Conservation (phyloP, 2,113 vertebrate genomes). For the Odocoileus virginianus region DNA sequence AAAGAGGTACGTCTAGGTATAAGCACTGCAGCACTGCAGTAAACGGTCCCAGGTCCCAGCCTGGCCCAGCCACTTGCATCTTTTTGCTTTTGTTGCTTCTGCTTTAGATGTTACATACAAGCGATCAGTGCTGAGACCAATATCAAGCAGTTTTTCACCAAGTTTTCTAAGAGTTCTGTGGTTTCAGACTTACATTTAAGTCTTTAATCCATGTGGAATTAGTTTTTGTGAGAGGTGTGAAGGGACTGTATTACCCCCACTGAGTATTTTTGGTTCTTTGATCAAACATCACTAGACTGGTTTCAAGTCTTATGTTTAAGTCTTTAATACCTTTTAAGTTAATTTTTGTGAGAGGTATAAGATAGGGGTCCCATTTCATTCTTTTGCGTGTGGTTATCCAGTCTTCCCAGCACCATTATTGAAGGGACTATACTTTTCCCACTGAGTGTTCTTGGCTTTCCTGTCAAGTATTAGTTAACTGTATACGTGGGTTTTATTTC, state of each 20-base stretch:
- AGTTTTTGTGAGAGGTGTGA: background rate
- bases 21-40: background rate
- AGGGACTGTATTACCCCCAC: background rate
- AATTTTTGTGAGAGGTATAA: background rate
- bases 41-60: background rate
- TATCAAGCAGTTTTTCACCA: background rate
- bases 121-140: background rate
- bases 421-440: background rate
- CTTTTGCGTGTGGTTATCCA: background rate
- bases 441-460: background rate
- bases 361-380: background rate
- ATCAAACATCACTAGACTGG: background rate
- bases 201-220: background rate
- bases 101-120: background rate
- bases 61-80: background rate
- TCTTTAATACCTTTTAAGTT: background rate
- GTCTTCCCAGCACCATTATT: background rate
- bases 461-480: background rate
- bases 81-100: background rate
- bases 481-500: background rate
- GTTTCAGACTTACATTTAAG: background rate
- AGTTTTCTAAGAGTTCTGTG: background rate
- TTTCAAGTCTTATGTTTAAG: background rate
- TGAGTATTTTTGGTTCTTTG: background rate
- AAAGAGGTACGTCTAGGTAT: accelerated